Base-by-base conservation (phyloP, 2,888 invertebrate genomes). In the Sphinx pinastri region DNA sequence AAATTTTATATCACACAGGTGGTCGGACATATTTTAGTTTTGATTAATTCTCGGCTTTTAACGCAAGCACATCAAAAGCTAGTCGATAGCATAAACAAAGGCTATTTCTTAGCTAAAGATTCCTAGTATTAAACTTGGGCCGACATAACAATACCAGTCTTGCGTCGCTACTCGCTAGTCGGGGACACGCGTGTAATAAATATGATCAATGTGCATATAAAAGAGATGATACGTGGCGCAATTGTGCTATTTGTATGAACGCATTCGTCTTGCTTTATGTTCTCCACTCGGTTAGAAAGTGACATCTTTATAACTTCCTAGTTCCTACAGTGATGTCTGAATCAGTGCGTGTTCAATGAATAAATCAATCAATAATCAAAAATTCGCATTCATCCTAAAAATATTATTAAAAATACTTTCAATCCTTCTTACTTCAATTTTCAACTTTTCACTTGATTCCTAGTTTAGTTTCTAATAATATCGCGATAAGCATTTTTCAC, bases 231-330 rank as follows among this genome's bases (percentile, higher is more conserved):
- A 63, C 54, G 67, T 52, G 47, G 51, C 25, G 66, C 45, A 58
- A 54, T 70, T 68, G 57, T 58, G 57, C 47, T 19, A 67, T 67
- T 70, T 71, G 63, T 66, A 71, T 66, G 68, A 70, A 59, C 68
- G 51, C 68, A 71, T 71, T 54, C 52, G 67, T 71, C 71, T 69
- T 69, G 45, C 55, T 69, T 63, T 47, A 38, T 52, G 71, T 66
- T 66, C 67, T 16, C 59, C 57, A 67, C 51, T 49, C 71, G 58
- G 49, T 58, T 71, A 68, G 71, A 71, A 71, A 71, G 68, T 67
- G 68, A 45, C 58, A 67, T 58, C 51, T 71, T 71, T 71, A 69
- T 71, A 67, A 63, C 67, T 71, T 71, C 71, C 71, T 66, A 63
- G 58, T 71, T 71, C 71, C 71, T 66, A 71, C 47, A 63, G 19